phyloP scores from a whole-genome alignment of 1,140 invertebrate genomes.

The Anastrepha obliqua region DNA sequence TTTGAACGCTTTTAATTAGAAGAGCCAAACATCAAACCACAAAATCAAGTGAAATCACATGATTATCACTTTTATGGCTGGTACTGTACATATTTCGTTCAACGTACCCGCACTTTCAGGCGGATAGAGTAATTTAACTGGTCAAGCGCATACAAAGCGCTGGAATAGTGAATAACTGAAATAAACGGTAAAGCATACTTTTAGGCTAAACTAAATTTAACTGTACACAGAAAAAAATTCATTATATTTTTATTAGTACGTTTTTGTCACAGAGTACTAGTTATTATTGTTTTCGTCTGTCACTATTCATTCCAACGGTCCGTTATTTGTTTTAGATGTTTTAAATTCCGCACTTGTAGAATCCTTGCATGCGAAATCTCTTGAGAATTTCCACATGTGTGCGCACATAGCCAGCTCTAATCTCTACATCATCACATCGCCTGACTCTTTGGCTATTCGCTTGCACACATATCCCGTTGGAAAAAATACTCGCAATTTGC shows the following conservation, averaged over 20 bases:
- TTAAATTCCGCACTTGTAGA: no score
- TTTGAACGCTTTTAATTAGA: slow-evolving; percentile 40
- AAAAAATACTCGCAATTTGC: neutral
- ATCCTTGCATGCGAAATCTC: neutral
- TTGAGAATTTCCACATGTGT: neutral
- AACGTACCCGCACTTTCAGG: slow-evolving; percentile 8
- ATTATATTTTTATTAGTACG: neutral
- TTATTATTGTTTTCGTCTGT: neutral
- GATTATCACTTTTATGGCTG: neutral
- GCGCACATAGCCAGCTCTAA: neutral
- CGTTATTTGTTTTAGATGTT: neutral
- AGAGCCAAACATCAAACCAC: slow-evolving; percentile 43
- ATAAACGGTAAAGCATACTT: neutral
- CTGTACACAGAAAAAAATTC: neutral
- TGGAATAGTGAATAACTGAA: neutral
- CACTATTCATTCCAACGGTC: neutral
- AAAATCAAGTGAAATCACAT: slow-evolving; percentile 11
- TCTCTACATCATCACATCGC: neutral
- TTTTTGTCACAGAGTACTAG: neutral
- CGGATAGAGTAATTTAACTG: neutral
- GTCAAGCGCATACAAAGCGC: no score
- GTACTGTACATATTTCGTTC: neutral
- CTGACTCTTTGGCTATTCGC: neutral
- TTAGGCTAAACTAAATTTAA: neutral
- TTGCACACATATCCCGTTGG: neutral